Evolutionary conservation across 2,797 vertebrate species (phyloP).

Genomic region (Lacerta bilineata): DNA sequence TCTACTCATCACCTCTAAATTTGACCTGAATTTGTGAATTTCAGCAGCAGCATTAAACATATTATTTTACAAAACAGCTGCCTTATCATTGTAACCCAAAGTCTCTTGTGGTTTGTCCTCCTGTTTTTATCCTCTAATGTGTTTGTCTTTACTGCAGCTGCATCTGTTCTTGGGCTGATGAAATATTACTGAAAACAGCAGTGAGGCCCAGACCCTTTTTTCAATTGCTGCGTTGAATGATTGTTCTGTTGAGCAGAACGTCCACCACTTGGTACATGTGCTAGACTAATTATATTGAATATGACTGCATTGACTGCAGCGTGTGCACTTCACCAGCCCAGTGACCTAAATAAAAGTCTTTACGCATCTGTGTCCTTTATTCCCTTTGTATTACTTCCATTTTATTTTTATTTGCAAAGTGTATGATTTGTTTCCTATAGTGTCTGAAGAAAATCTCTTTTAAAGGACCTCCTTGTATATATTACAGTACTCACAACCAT

Average conservation of each 20-base stretch:
- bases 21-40: conserved; percentile 4
- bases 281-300: conserved; percentile 15
- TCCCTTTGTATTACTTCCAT: not conserved
- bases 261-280: not conserved
- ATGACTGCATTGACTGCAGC: conserved; percentile 16
- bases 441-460: not conserved
- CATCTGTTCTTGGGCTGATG: conserved; percentile 30
- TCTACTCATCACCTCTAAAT: not conserved
- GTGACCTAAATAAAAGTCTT: conserved; percentile 25
- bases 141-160: conserved; percentile 27
- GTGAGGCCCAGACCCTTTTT: not conserved
- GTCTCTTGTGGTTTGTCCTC: not conserved
- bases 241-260: not conserved
- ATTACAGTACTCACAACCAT: too few species aligned
- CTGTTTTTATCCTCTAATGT: conserved; percentile 25
- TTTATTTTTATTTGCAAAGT: conserved; percentile 12
- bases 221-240: conserved; percentile 5
- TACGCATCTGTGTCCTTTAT: not conserved
- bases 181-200: conserved; percentile 39
- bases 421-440: not conserved
- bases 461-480: not conserved
- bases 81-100: not conserved
- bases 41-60: not conserved
- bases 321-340: conserved; percentile 28
- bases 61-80: not conserved